These are phyloP conservation scores for Chrysogorgia sp. DNA, from an alignment of 92 coral and sea anemone species.

Conservation along the genomic window DNA sequence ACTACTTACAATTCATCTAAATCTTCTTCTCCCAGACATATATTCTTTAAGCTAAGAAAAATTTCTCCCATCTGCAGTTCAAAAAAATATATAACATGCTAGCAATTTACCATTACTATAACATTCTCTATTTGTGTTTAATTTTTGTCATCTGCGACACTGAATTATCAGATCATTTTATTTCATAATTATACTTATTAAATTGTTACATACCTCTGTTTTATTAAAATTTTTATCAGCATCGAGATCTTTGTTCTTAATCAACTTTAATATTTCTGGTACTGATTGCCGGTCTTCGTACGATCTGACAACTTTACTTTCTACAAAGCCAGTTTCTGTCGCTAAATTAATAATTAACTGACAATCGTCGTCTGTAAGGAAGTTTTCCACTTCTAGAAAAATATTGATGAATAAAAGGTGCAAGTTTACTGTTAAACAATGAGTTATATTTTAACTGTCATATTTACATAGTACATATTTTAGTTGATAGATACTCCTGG, in stretches of 20 bases:
- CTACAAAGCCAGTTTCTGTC: slow-evolving; percentile 51
- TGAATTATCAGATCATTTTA: neutral
- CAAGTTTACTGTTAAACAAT: too few species aligned
- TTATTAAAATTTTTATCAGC: neutral
- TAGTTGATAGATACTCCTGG: too few species aligned
- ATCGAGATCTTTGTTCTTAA: neutral
- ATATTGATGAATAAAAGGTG: neutral
- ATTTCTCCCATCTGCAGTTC: slow-evolving; percentile 7
- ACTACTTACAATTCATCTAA: slow-evolving; percentile 73
- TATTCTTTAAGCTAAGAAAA: neutral
- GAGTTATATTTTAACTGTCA: too few species aligned
- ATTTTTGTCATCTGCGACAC: too few species aligned
- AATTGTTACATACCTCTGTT: slow-evolving; percentile 10
- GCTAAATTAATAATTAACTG: slow-evolving; percentile 66
- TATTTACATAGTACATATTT: too few species aligned
- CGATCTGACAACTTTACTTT: slow-evolving; percentile 7
- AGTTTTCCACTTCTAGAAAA: slow-evolving; percentile 80
- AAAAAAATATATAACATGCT: neutral
- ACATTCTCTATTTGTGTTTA: too few species aligned
- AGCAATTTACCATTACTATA: too few species aligned
- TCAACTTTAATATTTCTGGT: slow-evolving; percentile 11
- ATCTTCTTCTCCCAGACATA: slow-evolving; percentile 62
- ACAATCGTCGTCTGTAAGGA: slow-evolving; percentile 74
- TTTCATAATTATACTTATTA: neutral
- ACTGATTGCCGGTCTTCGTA: neutral